These are phyloP conservation scores for Odontocolon sp. DNA, from an alignment of 2,888 invertebrate genomes.

Conservation along the genomic window DNA sequence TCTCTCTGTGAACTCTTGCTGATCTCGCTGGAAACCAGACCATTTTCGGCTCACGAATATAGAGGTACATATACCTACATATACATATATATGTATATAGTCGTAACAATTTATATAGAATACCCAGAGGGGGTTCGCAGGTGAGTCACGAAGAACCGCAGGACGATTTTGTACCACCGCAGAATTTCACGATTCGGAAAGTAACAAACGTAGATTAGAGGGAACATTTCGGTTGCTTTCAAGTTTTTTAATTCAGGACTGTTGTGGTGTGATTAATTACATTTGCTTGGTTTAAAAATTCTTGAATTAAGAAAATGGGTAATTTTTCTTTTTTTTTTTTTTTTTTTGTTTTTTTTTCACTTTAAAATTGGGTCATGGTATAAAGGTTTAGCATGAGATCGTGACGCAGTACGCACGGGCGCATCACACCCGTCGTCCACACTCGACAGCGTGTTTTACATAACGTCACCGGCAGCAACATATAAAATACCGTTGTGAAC, in stretches of 20 bases:
- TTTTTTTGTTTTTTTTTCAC: too few relatives aligned
- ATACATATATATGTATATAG: neutral
- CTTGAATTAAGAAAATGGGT: too few relatives aligned
- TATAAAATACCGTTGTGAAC: slow-evolving; percentile 32
- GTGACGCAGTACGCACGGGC: neutral
- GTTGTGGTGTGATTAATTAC: too few relatives aligned
- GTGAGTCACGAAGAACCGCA: slow-evolving; percentile 52
- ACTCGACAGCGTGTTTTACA: slow-evolving; percentile 40
- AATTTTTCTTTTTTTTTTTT: too few relatives aligned
- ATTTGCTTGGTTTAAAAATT: too few relatives aligned
- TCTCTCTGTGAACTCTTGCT: slow-evolving; percentile 20
- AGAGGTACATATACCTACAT: slow-evolving; percentile 11
- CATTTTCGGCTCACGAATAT: slow-evolving; percentile 46
- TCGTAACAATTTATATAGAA: neutral
- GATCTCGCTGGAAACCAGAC: slow-evolving; percentile 30
- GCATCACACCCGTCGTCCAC: neutral
- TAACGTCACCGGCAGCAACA: slow-evolving; percentile 34
- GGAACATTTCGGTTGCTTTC: too few relatives aligned
- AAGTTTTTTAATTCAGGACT: too few relatives aligned
- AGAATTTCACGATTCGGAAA: too few relatives aligned
- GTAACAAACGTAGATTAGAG: too few relatives aligned
- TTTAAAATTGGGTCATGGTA: too few relatives aligned
- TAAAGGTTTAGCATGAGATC: too few relatives aligned
- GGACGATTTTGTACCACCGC: slow-evolving; percentile 47
- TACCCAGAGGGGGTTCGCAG: slow-evolving; percentile 29